Evolutionary conservation across 2,113 vertebrate genomes (phyloP), one percentile per base, ranked within the genome.

Genomic region (Anthoscopus minutus): DNA sequence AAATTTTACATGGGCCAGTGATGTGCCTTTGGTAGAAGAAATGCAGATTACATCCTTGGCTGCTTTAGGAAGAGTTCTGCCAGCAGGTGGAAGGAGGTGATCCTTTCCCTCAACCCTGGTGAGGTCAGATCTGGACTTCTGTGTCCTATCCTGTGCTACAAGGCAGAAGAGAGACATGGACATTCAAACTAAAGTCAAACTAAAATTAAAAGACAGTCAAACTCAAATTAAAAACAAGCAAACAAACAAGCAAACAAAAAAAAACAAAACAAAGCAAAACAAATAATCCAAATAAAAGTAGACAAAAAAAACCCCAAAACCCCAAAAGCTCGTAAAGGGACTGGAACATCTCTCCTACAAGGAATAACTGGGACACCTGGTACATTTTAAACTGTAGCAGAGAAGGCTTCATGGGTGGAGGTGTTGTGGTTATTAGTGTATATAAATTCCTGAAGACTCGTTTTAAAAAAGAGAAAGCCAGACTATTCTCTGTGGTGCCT

Each of bases 371-470:
- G 64, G 31, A 44, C 9, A 35, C 2, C 9, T 61, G 6, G 4
- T 7, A 14, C 9, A 25, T 18, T 44, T 58, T 42, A 54, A 18
- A 24, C 13, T 31, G 44, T 13, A 74, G 25, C 3, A 37, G 16
- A 58, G 31, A 74, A 64, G 5, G 2, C 4, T 76, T 48, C 0
- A 0, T 47, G 23, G 7, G 9, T 2, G 3, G 16, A 54, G 7
- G 4, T 10, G 13, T 17, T 25, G 11, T 57, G 22, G 35, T 64
- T 53, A n/a, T 73, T 7, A 23, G 2, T 48, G 5, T 24, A 37
- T 23, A 64, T 9, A 53, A 53, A 64, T 53, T n/a, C 14, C 17
- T 64, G 28, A 58, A 88, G 17, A 47, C n/a, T 38, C 8, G 7
- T 3, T 57, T 40, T 61, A 28, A 54, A 61, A 13, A 58, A 23